These are phyloP conservation scores for Calameuta idolon DNA, from an alignment of 2,888 invertebrate genomes.

Conservation along the genomic window DNA sequence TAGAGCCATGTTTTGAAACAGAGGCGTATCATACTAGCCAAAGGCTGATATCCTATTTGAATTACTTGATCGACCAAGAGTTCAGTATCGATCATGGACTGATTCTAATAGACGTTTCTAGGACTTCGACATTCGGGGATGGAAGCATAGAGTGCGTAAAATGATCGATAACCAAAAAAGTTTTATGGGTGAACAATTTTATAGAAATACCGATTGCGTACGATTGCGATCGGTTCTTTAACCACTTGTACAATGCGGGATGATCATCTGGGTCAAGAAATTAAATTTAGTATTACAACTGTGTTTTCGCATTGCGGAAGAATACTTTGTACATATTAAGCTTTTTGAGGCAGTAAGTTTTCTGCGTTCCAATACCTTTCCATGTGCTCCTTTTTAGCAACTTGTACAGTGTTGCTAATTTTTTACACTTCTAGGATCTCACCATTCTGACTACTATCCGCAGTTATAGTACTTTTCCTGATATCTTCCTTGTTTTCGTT, in stretches of 20 bases:
- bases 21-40: slow-evolving; percentile 36
- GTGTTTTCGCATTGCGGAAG: neutral
- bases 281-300: neutral
- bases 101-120: slow-evolving; percentile 3
- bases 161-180: neutral
- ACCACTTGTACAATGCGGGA: neutral
- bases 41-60: slow-evolving; percentile 35
- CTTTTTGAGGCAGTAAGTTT: neutral
- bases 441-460: neutral
- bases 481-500: neutral
- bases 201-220: neutral
- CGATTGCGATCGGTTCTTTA: neutral
- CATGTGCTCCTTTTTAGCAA: neutral
- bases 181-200: slow-evolving; percentile 1
- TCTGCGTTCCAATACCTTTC: neutral
- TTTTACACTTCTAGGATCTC: neutral
- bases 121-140: neutral
- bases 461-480: neutral
- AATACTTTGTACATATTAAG: neutral
- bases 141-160: neutral
- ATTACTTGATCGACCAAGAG: slow-evolving; percentile 28
- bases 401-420: neutral
- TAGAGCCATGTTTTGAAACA: slow-evolving; percentile 31
- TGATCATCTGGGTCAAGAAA: neutral
- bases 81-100: slow-evolving; percentile 10